These are phyloP conservation scores for Amorpha juglandis DNA, from an alignment of 2,888 invertebrate genomes.

Conservation along the genomic window DNA sequence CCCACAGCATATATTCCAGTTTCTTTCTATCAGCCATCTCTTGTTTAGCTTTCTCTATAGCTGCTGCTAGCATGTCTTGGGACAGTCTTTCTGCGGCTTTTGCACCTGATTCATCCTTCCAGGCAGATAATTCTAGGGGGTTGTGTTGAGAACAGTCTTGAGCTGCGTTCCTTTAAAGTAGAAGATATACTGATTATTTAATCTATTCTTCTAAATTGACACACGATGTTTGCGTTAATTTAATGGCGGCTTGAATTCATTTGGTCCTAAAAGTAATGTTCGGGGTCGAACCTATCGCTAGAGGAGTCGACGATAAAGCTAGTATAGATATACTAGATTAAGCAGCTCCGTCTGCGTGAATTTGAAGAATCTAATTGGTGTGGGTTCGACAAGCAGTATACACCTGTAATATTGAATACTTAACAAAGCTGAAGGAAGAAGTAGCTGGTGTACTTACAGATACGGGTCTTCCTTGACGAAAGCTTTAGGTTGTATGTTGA, in stretches of 20 bases:
- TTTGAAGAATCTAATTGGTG: no score
- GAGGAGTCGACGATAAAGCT: no score
- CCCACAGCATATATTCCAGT: constrained; percentile 92
- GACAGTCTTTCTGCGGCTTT: constrained; percentile 88
- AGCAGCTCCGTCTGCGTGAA: no score
- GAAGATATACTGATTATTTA: neutral
- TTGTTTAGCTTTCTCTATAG: constrained; percentile 91
- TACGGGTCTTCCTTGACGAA: constrained; percentile 94
- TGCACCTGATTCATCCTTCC: constrained; percentile 86
- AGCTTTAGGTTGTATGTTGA: constrained; percentile 92
- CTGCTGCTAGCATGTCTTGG: constrained; percentile 88
- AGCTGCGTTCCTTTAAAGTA: constrained; percentile 85
- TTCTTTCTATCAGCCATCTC: constrained; percentile 90
- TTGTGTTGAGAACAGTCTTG: constrained; percentile 90
- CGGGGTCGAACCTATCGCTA: no score
- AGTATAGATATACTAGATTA: no score
- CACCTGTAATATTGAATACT: no score
- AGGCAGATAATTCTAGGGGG: constrained; percentile 87
- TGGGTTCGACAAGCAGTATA: no score
- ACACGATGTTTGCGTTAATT: neutral
- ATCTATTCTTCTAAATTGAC: neutral
- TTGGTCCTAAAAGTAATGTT: no score
- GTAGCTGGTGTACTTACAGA: constrained; percentile 84
- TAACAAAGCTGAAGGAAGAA: no score
- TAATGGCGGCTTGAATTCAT: no score